phyloP scores from a whole-genome alignment of 2,113 vertebrate genomes.

The Thomomys bottae region DNA sequence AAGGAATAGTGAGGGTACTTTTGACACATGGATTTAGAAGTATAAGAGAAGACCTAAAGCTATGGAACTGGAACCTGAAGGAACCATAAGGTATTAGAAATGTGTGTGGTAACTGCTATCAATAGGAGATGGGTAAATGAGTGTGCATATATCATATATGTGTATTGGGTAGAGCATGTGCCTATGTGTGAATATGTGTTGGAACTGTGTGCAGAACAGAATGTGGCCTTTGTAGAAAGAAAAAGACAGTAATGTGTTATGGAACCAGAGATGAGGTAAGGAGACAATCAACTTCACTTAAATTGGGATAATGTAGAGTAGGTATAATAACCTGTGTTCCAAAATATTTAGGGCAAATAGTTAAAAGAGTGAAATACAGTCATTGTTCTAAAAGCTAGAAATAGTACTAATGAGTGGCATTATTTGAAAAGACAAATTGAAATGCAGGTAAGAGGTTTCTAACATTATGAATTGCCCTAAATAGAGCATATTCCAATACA shows the following conservation, averaged over 20 bases:
- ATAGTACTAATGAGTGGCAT: not conserved
- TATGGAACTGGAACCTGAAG: not conserved
- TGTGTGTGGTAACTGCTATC: not conserved
- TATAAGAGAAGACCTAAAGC: not conserved
- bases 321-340: not conserved
- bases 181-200: not conserved
- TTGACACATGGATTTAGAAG: not conserved
- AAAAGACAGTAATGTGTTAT: not conserved
- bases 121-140: not conserved
- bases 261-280: not conserved
- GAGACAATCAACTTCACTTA: not conserved
- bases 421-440: not conserved
- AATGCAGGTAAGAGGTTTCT: not conserved
- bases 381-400: not conserved
- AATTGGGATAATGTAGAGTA: not conserved
- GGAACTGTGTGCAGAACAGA: not conserved
- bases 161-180: too few relatives aligned
- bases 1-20: not conserved
- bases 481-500: not conserved
- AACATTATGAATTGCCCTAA: not conserved
- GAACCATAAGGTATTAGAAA: not conserved
- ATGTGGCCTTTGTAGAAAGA: not conserved
- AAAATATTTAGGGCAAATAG: not conserved
- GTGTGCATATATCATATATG: not conserved
- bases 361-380: not conserved